Percentiles rank a stretch among this genome's conserved stretches.
These are phyloP conservation scores for Strongylocentrotus purpuratus DNA, from an alignment of 35 echinoderm and acorn worm genomes.

Conservation along the genomic window DNA sequence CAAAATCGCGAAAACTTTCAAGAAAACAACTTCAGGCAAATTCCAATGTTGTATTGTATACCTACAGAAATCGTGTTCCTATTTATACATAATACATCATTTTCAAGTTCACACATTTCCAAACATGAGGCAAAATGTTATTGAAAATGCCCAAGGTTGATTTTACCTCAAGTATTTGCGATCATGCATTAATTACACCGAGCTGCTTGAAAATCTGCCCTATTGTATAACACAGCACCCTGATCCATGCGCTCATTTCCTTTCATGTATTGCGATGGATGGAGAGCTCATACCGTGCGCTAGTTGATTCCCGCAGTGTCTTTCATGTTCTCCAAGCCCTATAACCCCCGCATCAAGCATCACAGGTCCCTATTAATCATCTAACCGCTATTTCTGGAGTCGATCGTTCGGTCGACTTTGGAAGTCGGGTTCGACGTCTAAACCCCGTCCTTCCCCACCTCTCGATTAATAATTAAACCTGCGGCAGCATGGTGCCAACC, in stretches of 20 bases:
- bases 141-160: no score
- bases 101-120: no score
- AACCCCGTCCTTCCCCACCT: not conserved
- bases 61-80: no score
- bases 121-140: no score
- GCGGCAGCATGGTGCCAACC: not conserved
- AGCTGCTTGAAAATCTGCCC: not conserved
- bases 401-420: not conserved
- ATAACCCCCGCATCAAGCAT: not conserved
- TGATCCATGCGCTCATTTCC: not conserved
- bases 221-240: not conserved
- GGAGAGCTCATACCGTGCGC: not conserved
- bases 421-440: not conserved
- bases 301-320: not conserved
- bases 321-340: not conserved
- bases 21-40: no score
- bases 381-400: not conserved
- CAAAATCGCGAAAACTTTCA: no score
- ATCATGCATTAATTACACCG: no score
- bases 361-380: slow-evolving; percentile 34
- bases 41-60: no score
- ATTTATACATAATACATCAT: no score
- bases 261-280: not conserved
- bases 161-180: no score
- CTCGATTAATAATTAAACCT: slow-evolving; percentile 4